Evolutionary conservation across 30 jellyfish, hydroid and myxozoan genomes (phyloP).

Genomic region (Aurelia coerulea): DNA sequence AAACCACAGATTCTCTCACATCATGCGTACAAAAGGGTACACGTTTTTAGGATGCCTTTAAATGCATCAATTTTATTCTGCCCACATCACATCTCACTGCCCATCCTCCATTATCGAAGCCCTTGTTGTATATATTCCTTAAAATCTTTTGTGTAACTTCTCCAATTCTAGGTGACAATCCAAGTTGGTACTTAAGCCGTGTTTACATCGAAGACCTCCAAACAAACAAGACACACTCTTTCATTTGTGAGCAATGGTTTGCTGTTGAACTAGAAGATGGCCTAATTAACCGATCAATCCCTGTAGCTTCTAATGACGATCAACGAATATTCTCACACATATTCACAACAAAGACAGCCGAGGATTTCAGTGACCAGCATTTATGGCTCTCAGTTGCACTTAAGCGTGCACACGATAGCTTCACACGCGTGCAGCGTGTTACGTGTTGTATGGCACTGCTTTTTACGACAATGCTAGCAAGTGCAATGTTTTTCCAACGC

Average conservation of each 20-base stretch:
- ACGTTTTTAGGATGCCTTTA: too few relatives aligned
- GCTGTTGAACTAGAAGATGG: slow-evolving; percentile 71
- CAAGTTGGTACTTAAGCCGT: slow-evolving; percentile 72
- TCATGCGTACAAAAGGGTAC: too few relatives aligned
- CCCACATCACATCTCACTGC: too few relatives aligned
- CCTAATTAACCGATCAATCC: slow-evolving; percentile 37
- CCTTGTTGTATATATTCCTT: too few relatives aligned
- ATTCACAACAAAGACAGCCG: slow-evolving; percentile 74
- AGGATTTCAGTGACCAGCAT: slow-evolving; percentile 61
- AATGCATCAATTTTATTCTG: too few relatives aligned
- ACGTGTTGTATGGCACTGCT: slow-evolving; percentile 78
- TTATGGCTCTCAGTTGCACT: slow-evolving; percentile 66
- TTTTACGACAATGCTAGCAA: slow-evolving; percentile 78
- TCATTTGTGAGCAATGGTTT: slow-evolving; percentile 71
- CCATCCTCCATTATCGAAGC: too few relatives aligned
- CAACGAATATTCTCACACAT: slow-evolving; percentile 33
- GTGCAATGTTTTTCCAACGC: slow-evolving; percentile 87
- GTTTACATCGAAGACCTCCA: slow-evolving; percentile 58
- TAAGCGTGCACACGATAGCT: slow-evolving; percentile 79
- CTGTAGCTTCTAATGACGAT: slow-evolving; percentile 43
- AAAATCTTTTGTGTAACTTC: too few relatives aligned
- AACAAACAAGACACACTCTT: slow-evolving; percentile 28
- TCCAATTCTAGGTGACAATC: slow-evolving; percentile 52
- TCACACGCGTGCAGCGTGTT: slow-evolving; percentile 84
- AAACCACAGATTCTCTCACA: too few relatives aligned